These are phyloP conservation scores for Scortum barcoo DNA, from an alignment of 2,113 vertebrate genomes.

Conservation along the genomic window DNA sequence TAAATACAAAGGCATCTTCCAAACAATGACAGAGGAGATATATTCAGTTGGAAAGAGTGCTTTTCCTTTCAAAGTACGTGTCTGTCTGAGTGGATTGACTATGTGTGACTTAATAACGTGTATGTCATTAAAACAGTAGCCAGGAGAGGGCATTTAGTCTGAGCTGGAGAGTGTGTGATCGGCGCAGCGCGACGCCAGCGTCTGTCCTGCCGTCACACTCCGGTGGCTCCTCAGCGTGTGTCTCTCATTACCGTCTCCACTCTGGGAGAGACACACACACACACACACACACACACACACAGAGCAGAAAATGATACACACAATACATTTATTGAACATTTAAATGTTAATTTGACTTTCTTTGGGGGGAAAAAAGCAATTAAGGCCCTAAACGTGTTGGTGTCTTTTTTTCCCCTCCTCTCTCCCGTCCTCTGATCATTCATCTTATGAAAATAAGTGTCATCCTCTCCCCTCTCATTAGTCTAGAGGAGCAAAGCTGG, in stretches of 20 bases:
- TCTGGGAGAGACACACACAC: conserved; percentile 29
- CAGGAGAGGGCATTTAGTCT: conserved; percentile 69
- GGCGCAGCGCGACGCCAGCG: conserved; percentile 56
- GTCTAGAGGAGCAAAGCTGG: conserved; percentile 49
- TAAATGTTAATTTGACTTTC: conserved; percentile 79
- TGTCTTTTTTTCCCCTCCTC: conserved; percentile 19
- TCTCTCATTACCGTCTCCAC: conserved; percentile 65
- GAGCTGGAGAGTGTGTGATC: conserved; percentile 64
- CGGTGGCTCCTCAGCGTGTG: conserved; percentile 42
- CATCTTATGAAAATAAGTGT: conserved; percentile 71
- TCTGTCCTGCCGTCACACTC: conserved; percentile 74
- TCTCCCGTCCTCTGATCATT: conserved; percentile 61
- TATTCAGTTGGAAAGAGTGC: not conserved
- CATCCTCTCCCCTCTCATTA: conserved; percentile 69
- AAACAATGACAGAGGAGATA: conserved; percentile 1
- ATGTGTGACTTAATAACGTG: conserved; percentile 55
- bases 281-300: conserved; percentile 16
- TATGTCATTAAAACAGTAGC: conserved; percentile 60
- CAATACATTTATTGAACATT: conserved; percentile 66
- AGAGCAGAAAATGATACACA: conserved; percentile 30
- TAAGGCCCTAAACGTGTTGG: conserved; percentile 55
- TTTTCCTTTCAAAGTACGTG: conserved; percentile 6
- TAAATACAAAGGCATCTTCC: not conserved
- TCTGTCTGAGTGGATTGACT: conserved; percentile 11
- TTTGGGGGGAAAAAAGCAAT: conserved; percentile 63